Evolutionary conservation across 1,140 invertebrate species (phyloP).

Genomic region (Heliconius hewitsoni): DNA sequence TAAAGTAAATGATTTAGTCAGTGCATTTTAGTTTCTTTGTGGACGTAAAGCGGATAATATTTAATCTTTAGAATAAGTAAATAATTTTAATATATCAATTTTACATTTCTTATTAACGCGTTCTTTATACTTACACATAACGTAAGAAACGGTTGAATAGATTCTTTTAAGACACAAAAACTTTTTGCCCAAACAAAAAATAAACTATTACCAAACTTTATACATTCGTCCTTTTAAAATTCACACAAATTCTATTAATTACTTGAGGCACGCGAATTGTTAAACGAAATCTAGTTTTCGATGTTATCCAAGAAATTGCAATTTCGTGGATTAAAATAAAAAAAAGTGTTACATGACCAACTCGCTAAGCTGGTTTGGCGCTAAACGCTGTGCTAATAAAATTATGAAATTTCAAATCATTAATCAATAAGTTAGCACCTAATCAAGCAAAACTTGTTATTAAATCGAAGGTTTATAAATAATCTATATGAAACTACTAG

Average conservation of each 20-base stretch:
- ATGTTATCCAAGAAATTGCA: conserved; percentile 29
- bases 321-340: conserved; percentile 28
- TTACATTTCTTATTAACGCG: no score
- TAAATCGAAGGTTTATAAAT: background rate
- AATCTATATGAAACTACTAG: background rate
- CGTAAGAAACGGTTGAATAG: background rate
- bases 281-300: conserved; percentile 28
- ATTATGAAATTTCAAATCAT: conserved; percentile 21
- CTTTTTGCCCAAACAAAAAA: background rate
- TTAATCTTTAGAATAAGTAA: no score
- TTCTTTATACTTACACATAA: background rate
- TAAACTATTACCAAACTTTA: conserved; percentile 14
- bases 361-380: conserved; percentile 16
- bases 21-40: no score
- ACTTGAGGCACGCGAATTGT: conserved; percentile 21
- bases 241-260: conserved; percentile 15
- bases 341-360: conserved; percentile 30
- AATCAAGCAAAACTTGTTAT: background rate
- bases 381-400: conserved; percentile 11
- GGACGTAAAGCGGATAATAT: no score
- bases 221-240: conserved; percentile 13
- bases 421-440: background rate
- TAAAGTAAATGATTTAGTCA: no score
- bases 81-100: no score
- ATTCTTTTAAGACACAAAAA: background rate